A percentile compares a stretch with the other conserved stretches of the same genome.
Evolutionary conservation across 2,888 invertebrate genomes (phyloP).

Genomic region (Harpagoxenus sublaevis): DNA sequence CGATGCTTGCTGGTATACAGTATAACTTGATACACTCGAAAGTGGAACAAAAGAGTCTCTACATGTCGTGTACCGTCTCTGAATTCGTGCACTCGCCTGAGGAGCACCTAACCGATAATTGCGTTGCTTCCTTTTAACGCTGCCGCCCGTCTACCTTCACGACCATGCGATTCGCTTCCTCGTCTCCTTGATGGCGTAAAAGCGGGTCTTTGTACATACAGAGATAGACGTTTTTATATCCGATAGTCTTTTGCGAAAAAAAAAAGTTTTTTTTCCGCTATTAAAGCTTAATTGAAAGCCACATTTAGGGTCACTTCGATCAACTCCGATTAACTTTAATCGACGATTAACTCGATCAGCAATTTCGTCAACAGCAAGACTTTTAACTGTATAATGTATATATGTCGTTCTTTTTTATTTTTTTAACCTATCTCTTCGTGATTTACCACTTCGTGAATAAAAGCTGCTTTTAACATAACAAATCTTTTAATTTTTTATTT

Average conservation of each 20-base stretch:
- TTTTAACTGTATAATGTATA: no score
- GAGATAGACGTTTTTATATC: neutral
- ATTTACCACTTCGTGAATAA: no score
- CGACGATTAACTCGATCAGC: no score
- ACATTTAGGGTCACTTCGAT: neutral
- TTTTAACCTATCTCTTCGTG: no score
- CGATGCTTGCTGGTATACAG: conserved; percentile 79
- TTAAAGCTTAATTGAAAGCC: neutral
- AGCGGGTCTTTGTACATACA: neutral
- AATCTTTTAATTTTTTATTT: no score
- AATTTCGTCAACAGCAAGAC: no score
- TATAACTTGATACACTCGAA: conserved; percentile 81
- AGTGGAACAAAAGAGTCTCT: conserved; percentile 78
- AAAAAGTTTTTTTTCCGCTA: neutral
- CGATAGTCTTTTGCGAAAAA: neutral
- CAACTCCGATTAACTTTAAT: no score
- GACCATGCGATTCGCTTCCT: neutral
- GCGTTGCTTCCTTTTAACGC: conserved; percentile 4
- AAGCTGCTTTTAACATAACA: no score
- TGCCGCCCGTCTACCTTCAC: conserved; percentile 3
- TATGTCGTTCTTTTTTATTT: no score
- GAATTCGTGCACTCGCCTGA: conserved; percentile 16
- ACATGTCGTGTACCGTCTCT: conserved; percentile 54
- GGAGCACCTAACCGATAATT: conserved; percentile 28
- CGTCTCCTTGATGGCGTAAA: neutral